Evolutionary conservation across 23 tunicate genomes (phyloP), one percentile per base, ranked within the genome.

Genomic region (Trididemnum clinides): DNA sequence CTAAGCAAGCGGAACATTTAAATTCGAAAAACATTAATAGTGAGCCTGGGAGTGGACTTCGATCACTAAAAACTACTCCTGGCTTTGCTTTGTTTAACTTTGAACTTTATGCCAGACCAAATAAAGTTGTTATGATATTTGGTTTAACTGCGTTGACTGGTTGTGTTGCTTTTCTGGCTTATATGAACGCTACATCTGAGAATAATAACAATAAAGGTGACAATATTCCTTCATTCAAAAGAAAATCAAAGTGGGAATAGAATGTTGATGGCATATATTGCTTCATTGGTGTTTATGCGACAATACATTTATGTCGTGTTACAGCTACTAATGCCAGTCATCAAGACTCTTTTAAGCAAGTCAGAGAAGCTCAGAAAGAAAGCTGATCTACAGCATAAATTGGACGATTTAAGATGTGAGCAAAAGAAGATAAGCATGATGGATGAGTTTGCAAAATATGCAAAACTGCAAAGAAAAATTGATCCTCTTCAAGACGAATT

Each of bases 71-170:
- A 82, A 50, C 87, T 2, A 88, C 92, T 27, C 62, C 92, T 58
- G 83, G 77, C 10, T 88, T 88, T 75, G 83, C 94, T 5, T 82
- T 92, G 35, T 80, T 93, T 35, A 93, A 93, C 69, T 93, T 93
- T 84, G 98, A 93, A 54, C 84, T 93, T 57, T 93, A 81, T 64
- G 98, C 87, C 15, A 88, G 85, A 33, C 98, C 92, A 33, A 93
- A 93, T 74, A 93, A 93, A 71, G 72, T 34, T 93, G 93, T 93
- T 84, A 93, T 93, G 98, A 85, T 92, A 54, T 80, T 93, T 88
- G 98, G 98, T 28, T 50, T 93, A 29, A 36, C 85, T 51, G 90
- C 92, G 44, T 34, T 93, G 28, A 93, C 92, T 44, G 82, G 92
- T 33, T 88, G 98, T 73, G 98, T 93, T 59, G 89, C 95, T 5